phyloP scores from a whole-genome alignment of 2,113 vertebrate genomes.

The Lasiurus borealis region DNA sequence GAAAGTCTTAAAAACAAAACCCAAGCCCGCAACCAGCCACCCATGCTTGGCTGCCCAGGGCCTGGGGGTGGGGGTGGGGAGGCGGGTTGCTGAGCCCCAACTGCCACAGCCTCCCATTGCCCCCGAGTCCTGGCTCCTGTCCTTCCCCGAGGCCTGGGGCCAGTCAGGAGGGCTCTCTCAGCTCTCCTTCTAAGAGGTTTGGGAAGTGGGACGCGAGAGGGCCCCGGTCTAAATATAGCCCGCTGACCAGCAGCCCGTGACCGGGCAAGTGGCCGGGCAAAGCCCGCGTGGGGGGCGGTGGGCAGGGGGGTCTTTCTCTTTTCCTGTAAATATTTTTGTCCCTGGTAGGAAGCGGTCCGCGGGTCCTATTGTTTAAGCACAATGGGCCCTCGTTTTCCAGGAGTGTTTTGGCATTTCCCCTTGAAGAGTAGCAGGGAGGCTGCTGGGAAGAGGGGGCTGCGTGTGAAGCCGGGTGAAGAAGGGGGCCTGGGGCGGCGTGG shows the following conservation, averaged over 20 bases:
- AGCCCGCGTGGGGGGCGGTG: background rate
- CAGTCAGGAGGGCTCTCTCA: background rate
- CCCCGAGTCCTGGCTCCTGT: background rate
- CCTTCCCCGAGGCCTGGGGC: background rate
- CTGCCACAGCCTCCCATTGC: background rate
- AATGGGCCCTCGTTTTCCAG: constrained; percentile 71
- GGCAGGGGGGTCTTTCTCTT: constrained; percentile 27
- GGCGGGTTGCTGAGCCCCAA: background rate
- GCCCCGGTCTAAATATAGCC: constrained; percentile 63
- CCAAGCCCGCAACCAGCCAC: background rate
- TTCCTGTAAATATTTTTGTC: constrained; percentile 82
- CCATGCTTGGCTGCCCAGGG: background rate
- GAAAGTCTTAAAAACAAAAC: constrained; percentile 62
- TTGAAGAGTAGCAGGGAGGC: background rate
- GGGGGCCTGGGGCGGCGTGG: background rate
- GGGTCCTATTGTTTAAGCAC: constrained; percentile 77
- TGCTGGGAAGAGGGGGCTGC: background rate
- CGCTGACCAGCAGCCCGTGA: background rate
- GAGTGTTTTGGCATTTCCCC: constrained; percentile 61
- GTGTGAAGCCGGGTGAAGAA: background rate
- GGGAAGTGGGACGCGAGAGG: background rate
- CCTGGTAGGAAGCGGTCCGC: constrained; percentile 61
- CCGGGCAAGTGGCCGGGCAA: background rate
- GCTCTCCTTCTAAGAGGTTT: constrained; percentile 4
- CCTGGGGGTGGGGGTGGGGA: background rate